Evolutionary conservation across 2,113 vertebrate genomes (phyloP), one percentile per base, ranked within the genome.

Genomic region (Calyptomena viridis): DNA sequence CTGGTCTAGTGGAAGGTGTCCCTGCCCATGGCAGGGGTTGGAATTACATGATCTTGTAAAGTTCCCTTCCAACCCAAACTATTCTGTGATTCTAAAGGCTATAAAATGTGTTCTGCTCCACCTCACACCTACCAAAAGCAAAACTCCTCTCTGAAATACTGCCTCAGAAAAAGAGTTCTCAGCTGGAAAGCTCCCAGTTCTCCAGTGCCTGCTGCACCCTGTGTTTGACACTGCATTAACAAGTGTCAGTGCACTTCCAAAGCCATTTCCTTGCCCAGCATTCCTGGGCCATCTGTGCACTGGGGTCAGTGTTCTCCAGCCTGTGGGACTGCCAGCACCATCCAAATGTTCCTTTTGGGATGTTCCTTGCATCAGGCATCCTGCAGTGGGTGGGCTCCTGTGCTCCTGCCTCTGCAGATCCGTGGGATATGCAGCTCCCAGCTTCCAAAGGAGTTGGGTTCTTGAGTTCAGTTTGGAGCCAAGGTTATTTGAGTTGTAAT

Each of bases 181-280:
- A 33, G 50, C 33, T 37, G 52, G 47, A 78, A 94, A 80, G 67
- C 46, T 91, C 56, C 40, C 46, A 87, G 0, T 55, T 17, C 12
- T 79, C 4, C 21, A 68, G 66, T 0, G 3, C 67, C 88, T 75
- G 52, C 88, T 84, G 85, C 0, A 16, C 82, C 74, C 56, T 59
- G 74, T 14, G 39, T 82, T 93, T 91, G 88, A 90, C 71, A 33
- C 71, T 55, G 55, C 10, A 49, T 78, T 87, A 94, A 84, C 64
- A 87, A 85, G 19, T 58, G 66, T 4, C 0, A 15, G 35, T 1
- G 4, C n/a, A n/a, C 69, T 71, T 49, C 69, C 53, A 28, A 84
- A 89, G 66, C 78, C 42, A 42, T 96, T 92, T 90, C 62, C 60
- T 62, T 39, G n/a, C 46, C 37, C 82, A 49, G 55, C 2, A 1